Percentiles rank a stretch among this genome's conserved stretches.
Evolutionary conservation across 2,113 vertebrate genomes (phyloP).

Genomic region (Rhegmatorhina hoffmannsi): DNA sequence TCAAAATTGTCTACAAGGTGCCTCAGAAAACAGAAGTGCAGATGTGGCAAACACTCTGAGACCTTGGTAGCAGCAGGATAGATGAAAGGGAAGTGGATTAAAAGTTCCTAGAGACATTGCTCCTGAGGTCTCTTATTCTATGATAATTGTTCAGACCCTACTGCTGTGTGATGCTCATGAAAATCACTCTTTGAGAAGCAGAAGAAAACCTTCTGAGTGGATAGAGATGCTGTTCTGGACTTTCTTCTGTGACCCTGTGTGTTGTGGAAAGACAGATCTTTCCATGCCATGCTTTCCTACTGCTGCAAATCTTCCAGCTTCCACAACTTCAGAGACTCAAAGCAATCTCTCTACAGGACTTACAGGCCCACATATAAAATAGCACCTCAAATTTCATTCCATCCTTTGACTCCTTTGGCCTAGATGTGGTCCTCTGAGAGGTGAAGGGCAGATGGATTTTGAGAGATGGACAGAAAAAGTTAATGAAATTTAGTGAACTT

Average conservation of each 20-base stretch:
- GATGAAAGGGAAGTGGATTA: background rate
- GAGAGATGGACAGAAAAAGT: background rate
- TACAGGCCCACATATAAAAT: fast-evolving
- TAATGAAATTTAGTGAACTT: background rate
- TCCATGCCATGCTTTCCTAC: background rate
- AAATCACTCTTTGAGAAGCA: background rate
- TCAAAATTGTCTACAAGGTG: background rate
- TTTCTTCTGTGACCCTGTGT: background rate
- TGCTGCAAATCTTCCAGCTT: background rate
- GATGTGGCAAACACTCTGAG: background rate
- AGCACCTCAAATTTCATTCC: background rate
- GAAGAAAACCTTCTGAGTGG: background rate
- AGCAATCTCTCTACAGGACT: background rate
- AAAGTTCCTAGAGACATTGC: background rate
- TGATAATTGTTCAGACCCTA: background rate
- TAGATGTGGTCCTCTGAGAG: background rate
- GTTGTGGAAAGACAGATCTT: background rate
- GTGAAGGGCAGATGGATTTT: background rate
- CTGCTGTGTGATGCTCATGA: background rate
- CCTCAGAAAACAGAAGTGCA: background rate
- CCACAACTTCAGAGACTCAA: background rate
- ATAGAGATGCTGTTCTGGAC: background rate
- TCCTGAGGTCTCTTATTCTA: background rate
- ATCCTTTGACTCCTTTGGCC: background rate
- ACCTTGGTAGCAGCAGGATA: background rate